phyloP scores from a whole-genome alignment of 2,888 invertebrate genomes.

The Tenthredo mesomela region DNA sequence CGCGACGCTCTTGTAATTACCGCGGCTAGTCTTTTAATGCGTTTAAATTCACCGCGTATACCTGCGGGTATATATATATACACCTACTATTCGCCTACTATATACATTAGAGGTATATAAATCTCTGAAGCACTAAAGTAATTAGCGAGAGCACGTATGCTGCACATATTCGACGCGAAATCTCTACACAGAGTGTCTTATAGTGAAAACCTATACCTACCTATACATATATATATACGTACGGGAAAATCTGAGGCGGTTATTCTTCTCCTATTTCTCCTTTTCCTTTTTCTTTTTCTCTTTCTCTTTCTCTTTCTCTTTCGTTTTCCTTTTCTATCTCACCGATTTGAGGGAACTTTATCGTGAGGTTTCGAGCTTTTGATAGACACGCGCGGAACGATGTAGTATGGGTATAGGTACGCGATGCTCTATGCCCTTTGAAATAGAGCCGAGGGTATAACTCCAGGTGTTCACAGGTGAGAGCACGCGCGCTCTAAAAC shows the following conservation, averaged over 20 bases:
- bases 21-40: conserved; percentile 37
- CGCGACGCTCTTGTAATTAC: conserved; percentile 41
- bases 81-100: no score
- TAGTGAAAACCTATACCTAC: not conserved
- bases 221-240: no score
- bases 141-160: conserved; percentile 26
- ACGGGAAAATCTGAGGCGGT: no score
- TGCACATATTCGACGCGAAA: not conserved
- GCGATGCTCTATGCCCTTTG: not conserved
- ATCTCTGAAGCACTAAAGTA: conserved; percentile 18
- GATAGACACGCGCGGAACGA: not conserved
- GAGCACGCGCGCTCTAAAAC: conserved; percentile 31
- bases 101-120: not conserved
- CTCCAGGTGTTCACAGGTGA: conserved; percentile 43
- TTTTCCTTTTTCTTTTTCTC: not conserved
- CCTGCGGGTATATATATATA: not conserved
- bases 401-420: not conserved
- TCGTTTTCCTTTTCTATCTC: not conserved
- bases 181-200: not conserved
- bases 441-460: not conserved
- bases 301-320: not conserved
- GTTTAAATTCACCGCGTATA: conserved; percentile 40
- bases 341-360: not conserved
- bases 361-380: not conserved
- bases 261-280: not conserved